A percentile compares a stretch with the other conserved stretches of the same genome.
Conservation (phyloP, 2,113 vertebrate species). For the Anseranas semipalmata region DNA sequence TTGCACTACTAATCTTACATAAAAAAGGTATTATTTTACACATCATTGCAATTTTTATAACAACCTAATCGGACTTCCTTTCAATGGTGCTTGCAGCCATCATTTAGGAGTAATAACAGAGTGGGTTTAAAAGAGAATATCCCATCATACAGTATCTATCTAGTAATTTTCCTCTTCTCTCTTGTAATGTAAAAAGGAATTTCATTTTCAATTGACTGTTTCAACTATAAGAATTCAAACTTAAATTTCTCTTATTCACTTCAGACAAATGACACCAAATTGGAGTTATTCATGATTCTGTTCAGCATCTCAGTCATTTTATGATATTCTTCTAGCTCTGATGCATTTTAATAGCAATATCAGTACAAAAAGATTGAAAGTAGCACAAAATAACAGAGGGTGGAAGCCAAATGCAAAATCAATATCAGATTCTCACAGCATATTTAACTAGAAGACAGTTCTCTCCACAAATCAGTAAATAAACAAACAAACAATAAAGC, state of each 20-base stretch:
- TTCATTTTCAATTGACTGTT: slow-evolving; percentile 42
- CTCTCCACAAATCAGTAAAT: neutral
- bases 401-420: slow-evolving; percentile 32
- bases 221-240: slow-evolving; percentile 34
- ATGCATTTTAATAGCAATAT: slow-evolving; percentile 47
- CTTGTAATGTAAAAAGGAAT: slow-evolving; percentile 6
- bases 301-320: slow-evolving; percentile 37
- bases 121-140: slow-evolving; percentile 49
- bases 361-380: slow-evolving; percentile 41
- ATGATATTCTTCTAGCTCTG: slow-evolving; percentile 29
- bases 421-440: neutral
- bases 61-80: slow-evolving; percentile 2
- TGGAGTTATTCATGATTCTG: slow-evolving; percentile 30
- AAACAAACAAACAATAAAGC: neutral
- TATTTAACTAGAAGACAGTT: neutral
- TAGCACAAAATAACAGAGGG: neutral
- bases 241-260: slow-evolving; percentile 12
- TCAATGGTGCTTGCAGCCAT: slow-evolving; percentile 37
- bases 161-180: slow-evolving; percentile 51
- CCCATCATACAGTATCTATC: slow-evolving; percentile 40
- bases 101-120: slow-evolving; percentile 64
- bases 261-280: neutral
- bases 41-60: slow-evolving; percentile 46
- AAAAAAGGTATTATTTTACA: slow-evolving; percentile 51
- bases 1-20: slow-evolving; percentile 14